A percentile compares a stretch with the other conserved stretches of the same genome.
These are phyloP conservation scores for Mus spicilegus DNA, from an alignment of 2,113 vertebrate genomes.

Conservation along the genomic window DNA sequence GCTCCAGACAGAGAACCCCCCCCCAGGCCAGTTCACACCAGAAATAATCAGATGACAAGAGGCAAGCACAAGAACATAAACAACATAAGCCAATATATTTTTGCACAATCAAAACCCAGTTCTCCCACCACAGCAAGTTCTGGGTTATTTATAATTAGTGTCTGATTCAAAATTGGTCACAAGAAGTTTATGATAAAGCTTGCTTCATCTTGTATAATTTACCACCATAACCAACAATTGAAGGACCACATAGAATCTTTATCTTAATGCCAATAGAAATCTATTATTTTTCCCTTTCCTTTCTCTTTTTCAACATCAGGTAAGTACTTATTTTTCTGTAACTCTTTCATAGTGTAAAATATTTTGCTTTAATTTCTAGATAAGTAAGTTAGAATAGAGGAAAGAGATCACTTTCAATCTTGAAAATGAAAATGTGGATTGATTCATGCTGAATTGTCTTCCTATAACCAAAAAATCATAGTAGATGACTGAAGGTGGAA, in stretches of 20 bases:
- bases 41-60: too few relatives aligned
- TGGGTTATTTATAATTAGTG: not conserved
- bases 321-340: not conserved
- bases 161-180: not conserved
- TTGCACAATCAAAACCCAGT: too few relatives aligned
- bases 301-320: not conserved
- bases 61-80: too few relatives aligned
- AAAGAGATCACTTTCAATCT: not conserved
- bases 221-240: not conserved
- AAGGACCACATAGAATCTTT: not conserved
- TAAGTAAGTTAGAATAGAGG: not conserved
- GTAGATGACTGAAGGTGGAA: not conserved
- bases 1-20: too few relatives aligned
- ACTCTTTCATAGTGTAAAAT: not conserved
- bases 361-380: not conserved
- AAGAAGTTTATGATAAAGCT: not conserved
- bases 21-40: too few relatives aligned
- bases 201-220: not conserved
- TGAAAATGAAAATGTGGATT: not conserved
- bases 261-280: not conserved
- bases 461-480: not conserved
- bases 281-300: not conserved
- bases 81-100: too few relatives aligned
- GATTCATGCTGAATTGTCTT: not conserved
- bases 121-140: too few relatives aligned